A percentile compares a stretch with the other conserved stretches of the same genome.
These are phyloP conservation scores for Nezara viridula DNA, from an alignment of 2,888 invertebrate species.

Conservation along the genomic window DNA sequence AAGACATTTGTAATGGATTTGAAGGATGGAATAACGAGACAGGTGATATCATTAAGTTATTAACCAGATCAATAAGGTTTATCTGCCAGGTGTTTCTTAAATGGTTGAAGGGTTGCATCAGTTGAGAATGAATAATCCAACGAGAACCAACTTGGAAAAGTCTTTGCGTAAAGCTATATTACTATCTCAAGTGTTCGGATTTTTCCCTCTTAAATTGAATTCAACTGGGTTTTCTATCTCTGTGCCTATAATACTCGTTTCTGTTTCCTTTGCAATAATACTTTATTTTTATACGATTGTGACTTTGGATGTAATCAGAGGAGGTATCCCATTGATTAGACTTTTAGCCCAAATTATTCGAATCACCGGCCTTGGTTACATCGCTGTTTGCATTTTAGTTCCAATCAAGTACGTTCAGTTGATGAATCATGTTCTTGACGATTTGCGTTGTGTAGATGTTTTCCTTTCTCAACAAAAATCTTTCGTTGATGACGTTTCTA, in stretches of 20 bases:
- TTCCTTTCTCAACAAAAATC: background rate
- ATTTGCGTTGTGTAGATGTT: background rate
- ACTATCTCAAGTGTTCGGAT: background rate
- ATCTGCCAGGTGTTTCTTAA: background rate
- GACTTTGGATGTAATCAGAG: background rate
- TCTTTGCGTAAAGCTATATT: background rate
- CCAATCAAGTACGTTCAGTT: background rate
- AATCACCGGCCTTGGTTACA: background rate
- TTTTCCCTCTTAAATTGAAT: background rate
- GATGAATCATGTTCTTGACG: background rate
- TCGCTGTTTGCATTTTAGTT: background rate
- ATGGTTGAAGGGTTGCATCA: background rate
- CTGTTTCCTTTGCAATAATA: background rate
- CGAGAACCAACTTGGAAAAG: background rate
- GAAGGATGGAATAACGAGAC: background rate
- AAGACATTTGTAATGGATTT: background rate
- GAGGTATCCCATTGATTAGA: rapidly evolving
- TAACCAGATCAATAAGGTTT: background rate
- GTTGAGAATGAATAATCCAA: background rate
- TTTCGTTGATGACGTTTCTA: background rate
- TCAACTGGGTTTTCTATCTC: background rate
- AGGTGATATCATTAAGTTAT: background rate
- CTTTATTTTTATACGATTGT: background rate
- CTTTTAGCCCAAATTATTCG: background rate
- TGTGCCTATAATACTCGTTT: background rate